Percentiles rank a stretch among this genome's conserved stretches.
These are phyloP conservation scores for Diploscapter pachys DNA, from an alignment of 1,140 invertebrate genomes.

Conservation along the genomic window DNA sequence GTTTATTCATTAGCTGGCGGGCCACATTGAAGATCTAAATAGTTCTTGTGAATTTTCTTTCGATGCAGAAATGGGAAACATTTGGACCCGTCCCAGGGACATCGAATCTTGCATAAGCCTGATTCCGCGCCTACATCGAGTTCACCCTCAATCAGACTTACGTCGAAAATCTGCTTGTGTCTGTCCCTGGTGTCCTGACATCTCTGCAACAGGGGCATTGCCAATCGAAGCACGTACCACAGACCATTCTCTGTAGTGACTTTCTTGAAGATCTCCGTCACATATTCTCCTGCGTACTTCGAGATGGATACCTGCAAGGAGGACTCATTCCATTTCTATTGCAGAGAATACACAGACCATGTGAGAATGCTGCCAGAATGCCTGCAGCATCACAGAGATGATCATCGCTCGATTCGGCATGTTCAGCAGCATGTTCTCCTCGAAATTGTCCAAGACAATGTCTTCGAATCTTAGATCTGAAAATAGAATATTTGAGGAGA, in stretches of 20 bases:
- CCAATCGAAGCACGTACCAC: slow-evolving; percentile 23
- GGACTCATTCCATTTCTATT: neutral
- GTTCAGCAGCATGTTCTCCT: slow-evolving; percentile 25
- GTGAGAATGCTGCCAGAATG: slow-evolving; percentile 26
- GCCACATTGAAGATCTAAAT: neutral
- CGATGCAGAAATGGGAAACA: too few relatives aligned
- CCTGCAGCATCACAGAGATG: slow-evolving; percentile 17
- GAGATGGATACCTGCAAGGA: too few relatives aligned
- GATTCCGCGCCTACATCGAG: too few relatives aligned
- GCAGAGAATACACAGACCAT: slow-evolving; percentile 10
- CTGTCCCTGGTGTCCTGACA: slow-evolving; percentile 6
- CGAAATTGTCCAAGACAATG: slow-evolving; percentile 32
- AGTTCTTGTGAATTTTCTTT: too few relatives aligned
- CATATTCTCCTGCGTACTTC: slow-evolving; percentile 1
- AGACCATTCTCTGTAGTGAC: slow-evolving; percentile 24
- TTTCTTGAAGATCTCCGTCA: slow-evolving; percentile 9
- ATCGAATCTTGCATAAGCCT: too few relatives aligned
- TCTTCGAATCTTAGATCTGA: slow-evolving; percentile 18
- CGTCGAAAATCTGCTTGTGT: neutral
- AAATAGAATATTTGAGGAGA: neutral
- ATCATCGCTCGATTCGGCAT: slow-evolving; percentile 26
- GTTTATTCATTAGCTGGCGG: slow-evolving; percentile 9
- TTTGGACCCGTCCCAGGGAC: too few relatives aligned
- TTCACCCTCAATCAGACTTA: too few relatives aligned
- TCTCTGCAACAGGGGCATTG: slow-evolving; percentile 8